phyloP scores from a whole-genome alignment of 2,888 invertebrate genomes.

The Beris morrisii region DNA sequence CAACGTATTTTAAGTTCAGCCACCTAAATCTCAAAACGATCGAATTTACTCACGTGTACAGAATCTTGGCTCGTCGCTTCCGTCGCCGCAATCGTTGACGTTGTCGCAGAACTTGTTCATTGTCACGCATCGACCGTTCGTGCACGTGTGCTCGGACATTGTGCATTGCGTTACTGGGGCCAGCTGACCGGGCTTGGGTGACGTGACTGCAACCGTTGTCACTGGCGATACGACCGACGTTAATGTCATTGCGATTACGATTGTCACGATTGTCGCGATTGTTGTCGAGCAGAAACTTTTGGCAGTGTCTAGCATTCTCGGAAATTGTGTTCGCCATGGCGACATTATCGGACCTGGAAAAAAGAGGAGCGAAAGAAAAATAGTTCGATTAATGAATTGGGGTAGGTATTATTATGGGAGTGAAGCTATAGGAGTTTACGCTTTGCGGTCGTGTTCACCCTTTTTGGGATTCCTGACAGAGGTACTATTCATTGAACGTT shows the following conservation, averaged over 20 bases:
- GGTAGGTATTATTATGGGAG: too few relatives aligned
- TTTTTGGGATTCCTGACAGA: too few relatives aligned
- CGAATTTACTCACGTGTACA: constrained; percentile 72
- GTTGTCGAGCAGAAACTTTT: constrained; percentile 43
- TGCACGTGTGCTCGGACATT: constrained; percentile 54
- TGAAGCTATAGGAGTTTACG: too few relatives aligned
- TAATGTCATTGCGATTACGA: constrained; percentile 42
- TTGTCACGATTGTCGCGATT: constrained; percentile 37
- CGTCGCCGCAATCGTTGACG: constrained; percentile 78
- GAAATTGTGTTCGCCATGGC: constrained; percentile 52
- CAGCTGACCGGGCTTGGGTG: constrained; percentile 41
- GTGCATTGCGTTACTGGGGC: constrained; percentile 47
- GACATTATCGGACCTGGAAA: constrained; percentile 51
- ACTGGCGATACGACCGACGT: constrained; percentile 40
- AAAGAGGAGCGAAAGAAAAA: constrained; percentile 11
- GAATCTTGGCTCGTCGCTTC: constrained; percentile 77
- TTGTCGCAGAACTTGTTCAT: constrained; percentile 79
- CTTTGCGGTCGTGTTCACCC: too few relatives aligned
- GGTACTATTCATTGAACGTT: too few relatives aligned
- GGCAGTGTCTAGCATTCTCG: constrained; percentile 25
- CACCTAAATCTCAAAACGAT: neutral
- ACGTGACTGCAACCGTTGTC: constrained; percentile 31
- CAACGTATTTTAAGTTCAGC: neutral
- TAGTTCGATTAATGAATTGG: neutral
- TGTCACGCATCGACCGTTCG: constrained; percentile 57